phyloP scores from a whole-genome alignment of 2,797 vertebrate genomes.

The Sylvilagus floridanus region DNA sequence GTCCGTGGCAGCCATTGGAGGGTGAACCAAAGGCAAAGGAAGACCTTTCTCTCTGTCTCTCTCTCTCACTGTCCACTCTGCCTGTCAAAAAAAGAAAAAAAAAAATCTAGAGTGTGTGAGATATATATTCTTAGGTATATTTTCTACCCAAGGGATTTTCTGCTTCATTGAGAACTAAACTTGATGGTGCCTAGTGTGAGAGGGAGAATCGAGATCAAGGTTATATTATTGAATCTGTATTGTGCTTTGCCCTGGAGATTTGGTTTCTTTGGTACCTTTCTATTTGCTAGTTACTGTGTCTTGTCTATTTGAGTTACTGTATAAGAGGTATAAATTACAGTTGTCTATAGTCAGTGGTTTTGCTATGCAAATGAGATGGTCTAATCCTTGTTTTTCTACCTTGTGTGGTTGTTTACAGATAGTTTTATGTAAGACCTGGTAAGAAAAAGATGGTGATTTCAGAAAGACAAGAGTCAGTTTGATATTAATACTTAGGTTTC shows the following conservation, averaged over 20 bases:
- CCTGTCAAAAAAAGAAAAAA: background rate
- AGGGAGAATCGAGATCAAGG: background rate
- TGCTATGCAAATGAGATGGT: background rate
- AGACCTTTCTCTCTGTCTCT: too few relatives aligned
- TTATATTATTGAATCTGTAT: slow-evolving; percentile 9
- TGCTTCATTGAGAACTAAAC: background rate
- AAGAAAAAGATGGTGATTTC: slow-evolving; percentile 3
- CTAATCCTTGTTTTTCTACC: background rate
- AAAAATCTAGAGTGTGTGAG: background rate
- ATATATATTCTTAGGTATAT: background rate
- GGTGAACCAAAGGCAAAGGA: too few relatives aligned
- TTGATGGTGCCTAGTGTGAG: background rate
- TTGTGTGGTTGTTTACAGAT: background rate
- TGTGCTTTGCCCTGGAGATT: background rate
- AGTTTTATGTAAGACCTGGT: background rate
- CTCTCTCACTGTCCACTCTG: too few relatives aligned
- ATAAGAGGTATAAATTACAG: background rate
- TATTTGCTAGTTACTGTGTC: background rate
- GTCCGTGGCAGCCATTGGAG: too few relatives aligned
- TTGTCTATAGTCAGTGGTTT: slow-evolving; percentile 30
- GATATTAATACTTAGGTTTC: background rate
- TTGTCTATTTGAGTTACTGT: background rate
- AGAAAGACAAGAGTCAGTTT: background rate
- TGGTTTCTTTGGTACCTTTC: slow-evolving; percentile 39
- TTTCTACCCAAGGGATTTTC: slow-evolving; percentile 20